phyloP scores from a whole-genome alignment of 2,888 invertebrate genomes.

The Resseliella maxima region DNA sequence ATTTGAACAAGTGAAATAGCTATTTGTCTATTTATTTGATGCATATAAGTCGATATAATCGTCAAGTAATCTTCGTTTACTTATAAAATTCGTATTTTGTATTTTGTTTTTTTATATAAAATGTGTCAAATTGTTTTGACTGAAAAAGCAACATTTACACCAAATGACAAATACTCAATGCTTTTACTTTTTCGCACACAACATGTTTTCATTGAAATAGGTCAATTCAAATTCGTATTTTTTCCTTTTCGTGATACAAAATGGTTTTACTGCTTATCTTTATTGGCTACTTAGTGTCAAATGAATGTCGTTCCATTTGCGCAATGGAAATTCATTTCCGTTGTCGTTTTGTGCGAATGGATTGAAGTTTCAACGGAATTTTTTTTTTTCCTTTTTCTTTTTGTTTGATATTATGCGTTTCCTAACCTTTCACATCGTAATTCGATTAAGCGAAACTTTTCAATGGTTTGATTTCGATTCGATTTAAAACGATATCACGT shows the following conservation, averaged over 20 bases:
- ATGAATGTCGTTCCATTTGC: constrained; percentile 29
- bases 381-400: too few relatives aligned
- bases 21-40: too few relatives aligned
- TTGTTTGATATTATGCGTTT: constrained; percentile 29
- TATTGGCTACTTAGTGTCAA: constrained; percentile 48
- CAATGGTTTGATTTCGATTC: neutral
- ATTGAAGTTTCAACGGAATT: neutral
- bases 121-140: neutral
- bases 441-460: constrained; percentile 30
- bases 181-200: too few relatives aligned
- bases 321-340: constrained; percentile 14
- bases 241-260: neutral
- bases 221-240: constrained; percentile 3
- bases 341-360: neutral
- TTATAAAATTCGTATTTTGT: too few relatives aligned
- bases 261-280: constrained; percentile 4
- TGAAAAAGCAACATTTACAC: neutral
- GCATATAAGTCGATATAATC: too few relatives aligned
- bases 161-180: neutral
- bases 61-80: too few relatives aligned
- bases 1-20: too few relatives aligned
- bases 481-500: neutral
- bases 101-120: too few relatives aligned
- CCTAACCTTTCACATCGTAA: constrained; percentile 47
- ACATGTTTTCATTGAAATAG: neutral